Evolutionary conservation across 2,113 vertebrate species (phyloP), one percentile per base, ranked within the genome.

Genomic region (Thymallus thymallus): DNA sequence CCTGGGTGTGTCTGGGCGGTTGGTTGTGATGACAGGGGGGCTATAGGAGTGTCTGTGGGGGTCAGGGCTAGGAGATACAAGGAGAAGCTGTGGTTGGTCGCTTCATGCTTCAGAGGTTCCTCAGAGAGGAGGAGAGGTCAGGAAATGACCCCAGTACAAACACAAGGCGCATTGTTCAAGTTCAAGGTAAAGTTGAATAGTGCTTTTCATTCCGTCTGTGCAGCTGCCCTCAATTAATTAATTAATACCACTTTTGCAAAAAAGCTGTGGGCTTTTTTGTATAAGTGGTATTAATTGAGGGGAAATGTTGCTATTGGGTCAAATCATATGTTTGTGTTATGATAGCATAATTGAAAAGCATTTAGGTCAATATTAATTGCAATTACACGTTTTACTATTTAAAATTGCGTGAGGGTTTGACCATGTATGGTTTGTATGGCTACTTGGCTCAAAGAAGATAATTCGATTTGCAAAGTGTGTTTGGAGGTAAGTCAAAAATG

Each of bases 131-230:
- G 78, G 79, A 86, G 75, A 85, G 89, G 89, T 90, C 89, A 91
- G 89, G 88, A 92, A 90, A 84, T 85, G 85, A 89, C 83, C 87
- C 86, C 87, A 86, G 58, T 82, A 82, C 87, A 90, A 86, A 89
- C 88, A 89, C 88, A 86, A 87, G 86, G 67, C 82, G 84, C 84
- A 88, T 90, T 92, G 91, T 92, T 90, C 88, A 90, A 91, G 89
- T 91, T 91, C 87, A 91, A 90, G 90, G 89, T 91, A 87, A 89
- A 74, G 32, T 69, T 88, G 86, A 91, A 90, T 79, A 76, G 84
- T 82, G 75, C 76, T 89, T 86, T 88, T 76, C 84, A 84, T 85
- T 87, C 80, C 79, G 74, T 80, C 72, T 71, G 77, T 77, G 75
- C 23, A 32, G 16, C 46, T 67, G 51, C 45, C 24, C 58, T 83